These are phyloP conservation scores for Portunus trituberculatus DNA, from an alignment of 1,140 invertebrate species.

Conservation along the genomic window DNA sequence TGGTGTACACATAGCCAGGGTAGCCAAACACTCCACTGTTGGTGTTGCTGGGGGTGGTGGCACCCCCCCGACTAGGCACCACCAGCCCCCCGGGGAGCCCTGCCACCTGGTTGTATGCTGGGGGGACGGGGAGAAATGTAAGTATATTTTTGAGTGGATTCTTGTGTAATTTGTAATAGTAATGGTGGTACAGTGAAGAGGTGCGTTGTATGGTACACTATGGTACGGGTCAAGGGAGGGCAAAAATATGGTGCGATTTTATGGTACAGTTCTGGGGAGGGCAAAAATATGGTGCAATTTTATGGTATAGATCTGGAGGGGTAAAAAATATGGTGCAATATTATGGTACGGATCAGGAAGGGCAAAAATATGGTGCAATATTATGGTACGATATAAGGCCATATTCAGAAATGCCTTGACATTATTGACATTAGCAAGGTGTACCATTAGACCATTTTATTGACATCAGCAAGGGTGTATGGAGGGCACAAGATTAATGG, in stretches of 20 bases:
- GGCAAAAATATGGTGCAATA: no score
- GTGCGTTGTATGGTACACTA: not conserved
- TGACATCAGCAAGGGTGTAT: not conserved
- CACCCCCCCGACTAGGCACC: not conserved
- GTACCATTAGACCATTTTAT: no score
- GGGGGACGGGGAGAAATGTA: not conserved
- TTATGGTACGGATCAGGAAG: no score
- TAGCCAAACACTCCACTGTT: conserved; percentile 38
- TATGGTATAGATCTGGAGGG: not conserved
- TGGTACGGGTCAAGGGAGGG: not conserved
- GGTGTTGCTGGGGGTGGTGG: conserved; percentile 25
- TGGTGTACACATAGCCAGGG: conserved; percentile 63
- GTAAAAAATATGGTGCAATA: not conserved
- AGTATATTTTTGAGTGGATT: not conserved
- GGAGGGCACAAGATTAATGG: no score
- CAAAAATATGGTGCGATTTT: no score
- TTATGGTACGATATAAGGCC: no score
- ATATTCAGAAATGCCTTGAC: no score
- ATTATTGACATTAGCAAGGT: no score
- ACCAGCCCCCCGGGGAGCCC: not conserved
- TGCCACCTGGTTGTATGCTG: conserved; percentile 37
- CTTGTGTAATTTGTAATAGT: not conserved
- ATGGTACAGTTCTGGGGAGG: no score
- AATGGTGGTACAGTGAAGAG: not conserved
- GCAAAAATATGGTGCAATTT: no score